Base-by-base conservation (phyloP, 2,888 invertebrate species). In the Tortricodes alternella region DNA sequence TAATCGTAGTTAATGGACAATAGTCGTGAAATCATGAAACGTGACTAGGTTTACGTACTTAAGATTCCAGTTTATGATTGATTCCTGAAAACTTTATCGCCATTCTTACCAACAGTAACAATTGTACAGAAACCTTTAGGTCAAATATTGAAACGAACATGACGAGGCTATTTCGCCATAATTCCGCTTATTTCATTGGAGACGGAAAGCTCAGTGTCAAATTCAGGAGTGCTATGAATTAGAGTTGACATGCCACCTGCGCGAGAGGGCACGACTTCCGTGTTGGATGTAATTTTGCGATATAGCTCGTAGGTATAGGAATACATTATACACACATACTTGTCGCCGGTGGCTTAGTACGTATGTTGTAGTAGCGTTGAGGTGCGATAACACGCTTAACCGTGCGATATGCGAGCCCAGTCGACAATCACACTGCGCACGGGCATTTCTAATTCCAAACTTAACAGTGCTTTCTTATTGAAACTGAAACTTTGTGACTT, bases 281-380 rank as follows among this genome's bases (percentile, higher is more conserved):
- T 79, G 82, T 85, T 85, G 75, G 77, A 83, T 83, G 81, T 83
- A 83, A 81, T 83, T 84, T 83, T 63, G 78, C 84, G 84, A 85
- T 85, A 80, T 71, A 74, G 71, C 65, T 72, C 62, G 68, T 62
- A 61, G 66, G 63, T 62, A 59, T 62, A 50, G 51, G 61, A 61
- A 61, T 62, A 62, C 56, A 50, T 56, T 56, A 56, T 50, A 56
- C 56, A 56, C 49, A 56, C 44, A 29, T 56, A 55, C 41, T 19
- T 59, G 44, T 61, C 59, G 53, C 44, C 62, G 62, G 46, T 49
- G 34, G 46, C 59, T 59, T 62, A 59, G 62, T 68, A 62, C 64
- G 65, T 74, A 67, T 70, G 67, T 73, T 39, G 60, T 53, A 59
- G 83, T 80, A 80, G 78, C 80, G 78, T 67, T 76, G 76, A 85